These are phyloP conservation scores for Podilymbus podiceps DNA, from an alignment of 2,113 vertebrate species.

Conservation along the genomic window DNA sequence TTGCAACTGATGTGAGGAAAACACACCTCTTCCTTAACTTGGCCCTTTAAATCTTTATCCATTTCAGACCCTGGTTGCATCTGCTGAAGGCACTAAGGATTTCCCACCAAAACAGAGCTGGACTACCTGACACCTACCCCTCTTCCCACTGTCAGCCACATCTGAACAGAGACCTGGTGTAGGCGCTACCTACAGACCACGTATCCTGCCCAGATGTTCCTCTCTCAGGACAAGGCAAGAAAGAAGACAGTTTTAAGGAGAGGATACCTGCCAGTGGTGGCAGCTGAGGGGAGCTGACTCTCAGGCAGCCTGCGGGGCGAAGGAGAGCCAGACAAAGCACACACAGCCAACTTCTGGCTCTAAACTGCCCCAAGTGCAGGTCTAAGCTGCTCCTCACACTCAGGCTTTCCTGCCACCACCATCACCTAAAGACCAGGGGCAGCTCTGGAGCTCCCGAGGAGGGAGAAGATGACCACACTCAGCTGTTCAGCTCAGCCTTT, in stretches of 20 bases:
- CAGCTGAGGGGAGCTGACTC: background rate
- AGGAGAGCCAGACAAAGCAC: background rate
- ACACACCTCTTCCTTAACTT: background rate
- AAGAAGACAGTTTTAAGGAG: background rate
- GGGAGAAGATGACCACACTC: fast-evolving
- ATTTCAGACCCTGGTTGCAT: background rate
- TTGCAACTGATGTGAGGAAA: background rate
- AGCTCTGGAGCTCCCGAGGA: background rate
- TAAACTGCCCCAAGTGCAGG: background rate
- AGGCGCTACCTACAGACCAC: background rate
- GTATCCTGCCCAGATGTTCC: background rate
- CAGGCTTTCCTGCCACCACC: background rate
- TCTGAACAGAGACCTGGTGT: background rate
- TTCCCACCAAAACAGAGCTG: background rate
- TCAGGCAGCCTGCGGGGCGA: background rate
- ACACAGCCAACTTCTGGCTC: background rate
- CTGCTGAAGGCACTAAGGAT: background rate
- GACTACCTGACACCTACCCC: background rate
- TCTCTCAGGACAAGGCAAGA: background rate
- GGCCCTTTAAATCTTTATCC: background rate
- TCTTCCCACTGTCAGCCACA: background rate
- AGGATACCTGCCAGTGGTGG: background rate
- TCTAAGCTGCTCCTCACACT: background rate
- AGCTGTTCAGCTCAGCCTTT: background rate
- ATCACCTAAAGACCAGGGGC: background rate